Conservation (phyloP, 2,888 invertebrate genomes). For the Periphyllus acericola region DNA sequence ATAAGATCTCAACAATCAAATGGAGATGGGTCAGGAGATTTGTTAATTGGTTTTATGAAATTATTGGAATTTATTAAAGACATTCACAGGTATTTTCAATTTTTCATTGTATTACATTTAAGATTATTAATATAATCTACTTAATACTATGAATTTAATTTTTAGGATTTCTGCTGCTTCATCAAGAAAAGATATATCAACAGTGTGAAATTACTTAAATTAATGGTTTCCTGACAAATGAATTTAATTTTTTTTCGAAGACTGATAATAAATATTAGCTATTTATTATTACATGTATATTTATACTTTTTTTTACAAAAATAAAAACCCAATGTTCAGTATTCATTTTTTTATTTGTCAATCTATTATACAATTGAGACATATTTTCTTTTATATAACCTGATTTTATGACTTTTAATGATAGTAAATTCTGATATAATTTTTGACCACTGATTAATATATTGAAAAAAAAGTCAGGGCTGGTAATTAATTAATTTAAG, state of each 20-base stretch:
- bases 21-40: conserved; percentile 51
- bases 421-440: too few species aligned
- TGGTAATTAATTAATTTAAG: too few species aligned
- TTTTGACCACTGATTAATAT: too few species aligned
- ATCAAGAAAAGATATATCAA: conserved; percentile 4
- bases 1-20: conserved; percentile 59
- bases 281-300: conserved; percentile 3
- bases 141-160: background rate
- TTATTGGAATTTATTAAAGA: conserved; percentile 59
- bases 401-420: too few species aligned
- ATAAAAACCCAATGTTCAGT: background rate
- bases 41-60: conserved; percentile 59
- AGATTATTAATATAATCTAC: too few species aligned
- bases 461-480: too few species aligned
- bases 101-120: background rate
- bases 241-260: background rate
- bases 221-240: background rate
- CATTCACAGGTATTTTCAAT: conserved; percentile 46
- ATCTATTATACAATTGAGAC: too few species aligned
- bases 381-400: too few species aligned
- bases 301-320: background rate
- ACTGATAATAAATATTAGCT: conserved; percentile 16
- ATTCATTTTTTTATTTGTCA: too few species aligned
- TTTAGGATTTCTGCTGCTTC: conserved; percentile 12
- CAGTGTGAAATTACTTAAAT: conserved; percentile 9